Conservation (phyloP, 2,888 invertebrate genomes). For the Drosophila mulleri region DNA sequence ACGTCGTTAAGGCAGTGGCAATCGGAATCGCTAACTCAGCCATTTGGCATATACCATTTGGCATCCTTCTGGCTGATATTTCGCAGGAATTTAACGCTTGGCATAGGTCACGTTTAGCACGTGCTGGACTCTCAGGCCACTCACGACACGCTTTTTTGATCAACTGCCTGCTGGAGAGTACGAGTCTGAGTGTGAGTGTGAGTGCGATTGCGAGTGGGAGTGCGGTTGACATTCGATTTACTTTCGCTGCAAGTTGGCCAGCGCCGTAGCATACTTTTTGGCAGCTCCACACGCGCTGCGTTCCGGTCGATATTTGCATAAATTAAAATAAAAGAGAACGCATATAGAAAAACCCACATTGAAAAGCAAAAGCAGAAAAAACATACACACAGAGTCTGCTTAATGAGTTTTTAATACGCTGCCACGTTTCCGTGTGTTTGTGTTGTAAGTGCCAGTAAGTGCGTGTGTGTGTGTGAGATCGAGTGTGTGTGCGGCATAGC, state of each 20-base stretch:
- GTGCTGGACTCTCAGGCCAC: slow-evolving; percentile 21
- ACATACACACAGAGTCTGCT: slow-evolving; percentile 38
- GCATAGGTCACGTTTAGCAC: slow-evolving; percentile 72
- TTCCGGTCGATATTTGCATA: slow-evolving; percentile 76
- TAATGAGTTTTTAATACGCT: slow-evolving; percentile 80
- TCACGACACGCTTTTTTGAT: slow-evolving; percentile 24
- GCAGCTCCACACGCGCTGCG: slow-evolving; percentile 37
- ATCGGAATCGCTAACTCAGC: slow-evolving; percentile 30
- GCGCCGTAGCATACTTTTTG: slow-evolving; percentile 61
- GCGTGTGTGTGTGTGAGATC: neutral
- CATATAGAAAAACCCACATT: slow-evolving; percentile 26
- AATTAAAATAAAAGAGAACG: slow-evolving; percentile 52
- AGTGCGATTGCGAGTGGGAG: neutral
- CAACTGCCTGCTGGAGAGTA: slow-evolving; percentile 12
- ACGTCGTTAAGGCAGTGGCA: slow-evolving; percentile 31
- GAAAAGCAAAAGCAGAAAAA: slow-evolving; percentile 20
- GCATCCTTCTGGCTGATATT: slow-evolving; percentile 8
- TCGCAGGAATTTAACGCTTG: slow-evolving; percentile 67
- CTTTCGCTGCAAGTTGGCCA: slow-evolving; percentile 53
- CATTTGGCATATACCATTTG: slow-evolving; percentile 10
- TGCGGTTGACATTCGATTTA: slow-evolving; percentile 74
- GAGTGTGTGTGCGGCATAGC: slow-evolving; percentile 25
- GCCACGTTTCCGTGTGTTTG: slow-evolving; percentile 39
- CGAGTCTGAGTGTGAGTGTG: slow-evolving; percentile 27
- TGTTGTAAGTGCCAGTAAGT: slow-evolving; percentile 18